A percentile compares a stretch with the other conserved stretches of the same genome.
Evolutionary conservation across 2,797 vertebrate genomes (phyloP).

Genomic region (Coregonus ussuriensis): DNA sequence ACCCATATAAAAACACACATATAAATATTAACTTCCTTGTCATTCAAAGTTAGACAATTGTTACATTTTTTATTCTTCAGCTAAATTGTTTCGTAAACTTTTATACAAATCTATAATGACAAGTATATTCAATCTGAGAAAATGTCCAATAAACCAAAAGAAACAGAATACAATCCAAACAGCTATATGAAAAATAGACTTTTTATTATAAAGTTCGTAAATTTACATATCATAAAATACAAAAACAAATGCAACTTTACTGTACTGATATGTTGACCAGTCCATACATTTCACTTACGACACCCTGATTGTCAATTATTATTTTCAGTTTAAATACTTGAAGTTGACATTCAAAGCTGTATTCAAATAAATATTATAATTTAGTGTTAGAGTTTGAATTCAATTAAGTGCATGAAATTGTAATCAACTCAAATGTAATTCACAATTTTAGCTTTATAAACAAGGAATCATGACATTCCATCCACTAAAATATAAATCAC

Average conservation of each 20-base stretch:
- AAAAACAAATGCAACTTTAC: background rate
- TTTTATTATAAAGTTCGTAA: constrained; percentile 44
- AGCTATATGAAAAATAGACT: constrained; percentile 18
- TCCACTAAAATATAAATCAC: too few species aligned
- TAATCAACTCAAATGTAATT: background rate
- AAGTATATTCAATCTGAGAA: background rate
- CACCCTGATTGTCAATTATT: background rate
- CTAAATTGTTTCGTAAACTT: background rate
- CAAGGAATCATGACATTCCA: too few species aligned
- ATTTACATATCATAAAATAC: constrained; percentile 15
- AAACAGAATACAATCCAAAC: background rate
- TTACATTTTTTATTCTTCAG: background rate
- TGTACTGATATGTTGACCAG: background rate
- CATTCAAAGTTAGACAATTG: too few species aligned
- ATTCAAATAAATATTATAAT: background rate
- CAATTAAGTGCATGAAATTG: background rate
- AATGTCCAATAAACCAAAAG: background rate
- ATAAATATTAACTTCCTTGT: too few species aligned
- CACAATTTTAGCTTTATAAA: background rate
- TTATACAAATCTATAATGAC: too few species aligned
- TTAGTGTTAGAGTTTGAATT: constrained; percentile 12
- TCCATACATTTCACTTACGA: background rate
- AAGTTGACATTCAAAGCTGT: background rate
- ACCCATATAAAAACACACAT: background rate
- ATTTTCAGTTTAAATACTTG: background rate